Evolutionary conservation across 2,797 vertebrate genomes (phyloP), one percentile per base, ranked within the genome.

Genomic region (Anolis apletophallus): DNA sequence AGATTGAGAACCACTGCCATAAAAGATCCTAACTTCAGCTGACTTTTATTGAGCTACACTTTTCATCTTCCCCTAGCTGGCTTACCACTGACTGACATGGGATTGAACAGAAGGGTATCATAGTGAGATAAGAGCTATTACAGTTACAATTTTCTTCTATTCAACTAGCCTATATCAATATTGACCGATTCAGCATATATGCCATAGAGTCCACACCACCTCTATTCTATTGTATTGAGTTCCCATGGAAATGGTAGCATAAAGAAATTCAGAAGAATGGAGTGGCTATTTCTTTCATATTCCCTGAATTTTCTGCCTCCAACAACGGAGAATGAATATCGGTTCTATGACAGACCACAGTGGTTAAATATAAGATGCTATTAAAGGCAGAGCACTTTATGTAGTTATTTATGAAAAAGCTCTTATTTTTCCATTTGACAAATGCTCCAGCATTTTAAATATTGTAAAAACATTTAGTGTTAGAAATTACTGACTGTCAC

Each of bases 401-500:
- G 69, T 87, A 86, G 90, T 92, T 93, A 90, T 93, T 94, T 93
- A 88, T 90, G 87, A 73, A 90, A 92, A 88, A 55, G 57, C 83
- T 92, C 89, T 92, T 86, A 74, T 93, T 93, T 26, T 92, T 68
- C 88, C 83, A 29, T 91, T 90, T 92, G 91, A 94, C 84, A 92
- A 90, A 93, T 50, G 85, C 83, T 88, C 91, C 84, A 83, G 91
- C 91, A 89, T 91, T 94, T 92, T 95, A 92, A 91, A 94, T 92
- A 94, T 92, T 75, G 79, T 91, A 89, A 86, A 78, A 87, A 81
- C 84, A 87, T 93, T 90, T 87, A 77, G 21, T 32, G 83, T 69
- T 78, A 83, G 77, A 55, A 90, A 6, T 1, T 91, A 88, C 79
- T 81, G 88, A 87, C 81, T 80, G 89, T 83, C 71, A 57, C 17